Evolutionary conservation across 2,797 vertebrate genomes (phyloP).

Genomic region (Hydrocynus forskahlii): DNA sequence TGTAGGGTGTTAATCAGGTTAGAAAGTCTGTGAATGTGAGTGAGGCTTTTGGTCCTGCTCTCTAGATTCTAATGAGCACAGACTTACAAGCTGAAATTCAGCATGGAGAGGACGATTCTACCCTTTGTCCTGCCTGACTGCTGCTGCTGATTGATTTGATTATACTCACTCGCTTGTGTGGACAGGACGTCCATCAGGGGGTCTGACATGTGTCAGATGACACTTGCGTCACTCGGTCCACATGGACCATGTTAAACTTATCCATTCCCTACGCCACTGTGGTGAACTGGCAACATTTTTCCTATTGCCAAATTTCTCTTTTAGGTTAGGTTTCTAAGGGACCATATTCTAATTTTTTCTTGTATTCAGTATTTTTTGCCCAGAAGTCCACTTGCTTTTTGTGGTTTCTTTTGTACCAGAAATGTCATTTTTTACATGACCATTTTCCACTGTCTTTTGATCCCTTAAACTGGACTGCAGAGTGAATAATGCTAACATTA

Average conservation of each 20-base stretch:
- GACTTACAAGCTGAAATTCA: background rate
- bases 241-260: constrained; percentile 18
- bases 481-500: background rate
- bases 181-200: constrained; percentile 26
- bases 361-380: background rate
- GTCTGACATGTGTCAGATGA: constrained; percentile 38
- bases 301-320: background rate
- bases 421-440: no score
- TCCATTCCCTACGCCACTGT: background rate
- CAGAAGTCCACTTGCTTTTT: background rate
- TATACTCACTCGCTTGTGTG: constrained; percentile 14
- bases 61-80: background rate
- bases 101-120: constrained; percentile 5
- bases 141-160: constrained; percentile 38
- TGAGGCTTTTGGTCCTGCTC: background rate
- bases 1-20: constrained; percentile 27
- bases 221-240: constrained; percentile 31
- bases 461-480: background rate
- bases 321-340: background rate
- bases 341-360: background rate
- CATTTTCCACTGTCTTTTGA: no score
- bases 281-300: background rate
- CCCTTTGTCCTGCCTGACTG: constrained; percentile 12
- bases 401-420: no score
- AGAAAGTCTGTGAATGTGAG: background rate